Evolutionary conservation across 2,113 vertebrate genomes (phyloP), one percentile per base, ranked within the genome.

Genomic region (Centropristis striata): DNA sequence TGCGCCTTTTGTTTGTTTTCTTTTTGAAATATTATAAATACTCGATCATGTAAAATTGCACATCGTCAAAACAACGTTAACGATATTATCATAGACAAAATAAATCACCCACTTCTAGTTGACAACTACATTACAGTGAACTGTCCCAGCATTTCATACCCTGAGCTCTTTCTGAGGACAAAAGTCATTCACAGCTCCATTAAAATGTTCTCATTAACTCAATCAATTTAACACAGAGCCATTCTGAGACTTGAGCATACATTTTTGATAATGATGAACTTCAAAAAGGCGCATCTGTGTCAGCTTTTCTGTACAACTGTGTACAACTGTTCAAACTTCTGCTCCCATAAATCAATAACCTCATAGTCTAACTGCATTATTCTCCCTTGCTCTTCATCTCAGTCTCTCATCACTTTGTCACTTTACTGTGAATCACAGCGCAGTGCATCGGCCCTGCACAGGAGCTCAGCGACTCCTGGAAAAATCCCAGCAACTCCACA

Each of bases 401-500:
- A 50, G 46, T 27, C 12, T 75, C 53, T 79, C 69, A 63, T 61
- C 51, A 78, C 59, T 66, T 78, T 75, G 54, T 85, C 47, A 47
- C 46, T 65, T 67, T 27, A 28, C 60, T 63, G 67, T 70, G 75
- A 83, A 86, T 85, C 57, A 75, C 57, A 91, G 81, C 2, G 23
- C 46, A 37, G 32, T 65, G 47, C 71, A 82, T 71, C 85, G 82
- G 69, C 63, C 58, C 58, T 14, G 53, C 50, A 71, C 44, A 72
- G 50, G 51, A 49, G 28, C 64, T 69, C 67, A 61, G 44, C 46
- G 36, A 21, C 80, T 59, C 51, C 16, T 12, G 51, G 5, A 81
- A 91, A 92, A 86, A 36, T 71, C 67, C 49, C 65, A 87, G 15
- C 36, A 88, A 68, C 60, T 63, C 67, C 11, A 67, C 23, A 47